Base-by-base conservation (phyloP, 2,888 invertebrate species). In the Acronicta alni region DNA sequence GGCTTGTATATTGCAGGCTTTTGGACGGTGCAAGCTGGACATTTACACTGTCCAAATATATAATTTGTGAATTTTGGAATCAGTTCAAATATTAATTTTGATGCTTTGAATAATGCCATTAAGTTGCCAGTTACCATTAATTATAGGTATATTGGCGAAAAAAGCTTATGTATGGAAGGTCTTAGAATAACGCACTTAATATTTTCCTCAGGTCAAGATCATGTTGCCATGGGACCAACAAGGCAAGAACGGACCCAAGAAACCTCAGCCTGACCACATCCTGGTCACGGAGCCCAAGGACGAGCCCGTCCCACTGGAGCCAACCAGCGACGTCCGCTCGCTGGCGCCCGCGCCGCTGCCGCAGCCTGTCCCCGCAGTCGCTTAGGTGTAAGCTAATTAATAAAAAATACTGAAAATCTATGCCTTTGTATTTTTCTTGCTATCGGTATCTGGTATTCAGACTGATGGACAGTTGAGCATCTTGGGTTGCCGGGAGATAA, bases 151-250 rank as follows among this genome's bases (percentile, higher is more conserved):
- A 23, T 7, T 1, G 7, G 1, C 5, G 6, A 37, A 10, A 30
- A 38, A 0, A 2, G 9, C 3, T 30, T 30, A 30, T 10, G 0
- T 32, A 3, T 32, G 0, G 14, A 14, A 14, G 32, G 0, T n/a
- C 12, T 1, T 4, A n/a, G 49, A 46, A 12, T 59, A 45, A 68
- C 10, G 9, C 7, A 18, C 37, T 17, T 12, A 9, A n/a, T 46
- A 20, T 57, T 32, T 15, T 53, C 96, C 96, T 75, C 97, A 98
- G 95, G 98, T 99, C 1, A 99, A 99, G 94, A 99, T 99, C 93
- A 99, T 99, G 99, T 96, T 99, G 93, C 99, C 99, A 41, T 99
- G 98, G 96, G 99, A 99, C 95, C 97, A 98, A 66, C 97, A 97
- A 89, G 99, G 99, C 92, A 99, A 99, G 95, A 98, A 97, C 83